A percentile compares a stretch with the other conserved stretches of the same genome.
Conservation (phyloP, 2,113 vertebrate genomes). For the Rousettus leschenaultii region DNA sequence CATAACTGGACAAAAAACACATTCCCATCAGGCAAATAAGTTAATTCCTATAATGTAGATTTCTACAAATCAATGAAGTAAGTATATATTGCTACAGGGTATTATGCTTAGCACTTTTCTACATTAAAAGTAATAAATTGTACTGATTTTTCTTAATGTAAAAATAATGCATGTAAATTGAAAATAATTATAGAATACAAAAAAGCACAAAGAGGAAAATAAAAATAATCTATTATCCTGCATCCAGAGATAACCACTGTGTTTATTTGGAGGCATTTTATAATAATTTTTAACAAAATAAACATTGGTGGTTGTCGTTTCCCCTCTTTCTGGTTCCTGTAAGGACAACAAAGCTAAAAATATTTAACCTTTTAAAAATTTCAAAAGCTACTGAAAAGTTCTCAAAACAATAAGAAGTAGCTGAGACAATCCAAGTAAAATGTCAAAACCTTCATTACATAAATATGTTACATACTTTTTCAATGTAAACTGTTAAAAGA, state of each 20-base stretch:
- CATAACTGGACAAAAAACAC: not conserved
- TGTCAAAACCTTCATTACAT: not conserved
- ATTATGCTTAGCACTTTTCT: slow-evolving; percentile 19
- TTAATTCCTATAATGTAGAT: slow-evolving; percentile 23
- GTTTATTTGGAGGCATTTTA: not conserved
- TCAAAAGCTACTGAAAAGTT: not conserved
- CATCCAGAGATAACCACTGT: not conserved
- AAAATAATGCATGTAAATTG: slow-evolving; percentile 26
- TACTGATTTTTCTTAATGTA: not conserved
- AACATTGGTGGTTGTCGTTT: not conserved
- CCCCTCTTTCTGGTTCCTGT: not conserved
- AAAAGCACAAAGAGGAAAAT: not conserved
- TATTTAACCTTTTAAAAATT: not conserved
- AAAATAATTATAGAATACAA: slow-evolving; percentile 36
- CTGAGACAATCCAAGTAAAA: not conserved
- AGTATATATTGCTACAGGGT: not conserved
- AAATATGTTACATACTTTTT: not conserved
- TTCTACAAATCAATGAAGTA: slow-evolving; percentile 41
- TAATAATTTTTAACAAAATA: not conserved
- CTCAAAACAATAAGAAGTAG: not conserved
- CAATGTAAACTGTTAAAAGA: not conserved
- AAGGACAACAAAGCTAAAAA: not conserved
- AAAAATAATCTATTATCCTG: not conserved
- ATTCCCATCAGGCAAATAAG: not conserved
- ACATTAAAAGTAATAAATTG: slow-evolving; percentile 31